Conservation (phyloP, 35 echinoderm and acorn worm species). For the Patiria miniata region DNA sequence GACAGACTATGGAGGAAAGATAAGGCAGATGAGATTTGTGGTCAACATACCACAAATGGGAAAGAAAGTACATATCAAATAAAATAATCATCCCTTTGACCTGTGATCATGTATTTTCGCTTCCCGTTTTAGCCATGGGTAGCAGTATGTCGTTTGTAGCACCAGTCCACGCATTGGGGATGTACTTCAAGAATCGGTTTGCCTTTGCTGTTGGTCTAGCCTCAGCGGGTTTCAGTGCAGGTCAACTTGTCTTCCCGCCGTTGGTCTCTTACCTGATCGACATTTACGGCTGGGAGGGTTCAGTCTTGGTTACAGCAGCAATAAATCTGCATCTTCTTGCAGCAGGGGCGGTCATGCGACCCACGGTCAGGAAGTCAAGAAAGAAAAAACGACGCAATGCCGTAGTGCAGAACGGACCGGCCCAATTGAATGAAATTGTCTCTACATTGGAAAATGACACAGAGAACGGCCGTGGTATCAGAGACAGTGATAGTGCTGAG, state of each 20-base stretch:
- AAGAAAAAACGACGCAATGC: too few species aligned
- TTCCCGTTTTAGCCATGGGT: slow-evolving; percentile 29
- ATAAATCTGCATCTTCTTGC: slow-evolving; percentile 5
- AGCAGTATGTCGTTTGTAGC: background rate
- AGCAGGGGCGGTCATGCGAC: slow-evolving; percentile 13
- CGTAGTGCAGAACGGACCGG: too few species aligned
- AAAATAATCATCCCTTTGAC: too few species aligned
- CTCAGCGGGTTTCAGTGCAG: background rate
- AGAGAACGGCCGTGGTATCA: too few species aligned
- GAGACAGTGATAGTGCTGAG: too few species aligned
- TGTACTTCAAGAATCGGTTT: slow-evolving; percentile 38
- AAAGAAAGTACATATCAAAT: too few species aligned
- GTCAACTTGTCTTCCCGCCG: slow-evolving; percentile 29
- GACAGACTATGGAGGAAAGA: too few species aligned
- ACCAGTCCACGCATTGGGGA: background rate
- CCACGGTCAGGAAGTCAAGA: background rate
- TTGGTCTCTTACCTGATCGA: slow-evolving; percentile 12
- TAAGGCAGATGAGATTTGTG: too few species aligned
- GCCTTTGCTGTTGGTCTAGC: slow-evolving; percentile 21
- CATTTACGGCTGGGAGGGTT: slow-evolving; percentile 23
- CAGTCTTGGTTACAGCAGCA: slow-evolving; percentile 23
- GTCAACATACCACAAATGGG: too few species aligned
- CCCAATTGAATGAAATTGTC: too few species aligned
- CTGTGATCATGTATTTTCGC: background rate
- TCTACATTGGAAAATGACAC: too few species aligned